Conservation (phyloP, 2,113 vertebrate species). For the Misgurnus mizolepis region DNA sequence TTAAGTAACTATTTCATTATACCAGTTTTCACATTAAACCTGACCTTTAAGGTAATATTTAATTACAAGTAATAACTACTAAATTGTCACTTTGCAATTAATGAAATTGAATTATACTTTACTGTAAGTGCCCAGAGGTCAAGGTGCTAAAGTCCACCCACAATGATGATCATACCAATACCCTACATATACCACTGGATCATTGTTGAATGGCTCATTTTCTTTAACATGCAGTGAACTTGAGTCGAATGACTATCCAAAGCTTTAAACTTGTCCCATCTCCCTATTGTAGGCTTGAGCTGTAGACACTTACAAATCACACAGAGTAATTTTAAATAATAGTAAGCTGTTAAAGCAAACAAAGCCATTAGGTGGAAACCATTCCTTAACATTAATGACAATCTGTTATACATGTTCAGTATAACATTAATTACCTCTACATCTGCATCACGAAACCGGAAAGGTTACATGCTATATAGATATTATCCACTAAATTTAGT, state of each 20-base stretch:
- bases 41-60: not conserved
- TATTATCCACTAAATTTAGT: not conserved
- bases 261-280: slow-evolving; percentile 29
- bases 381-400: slow-evolving; percentile 33
- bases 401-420: too few relatives aligned
- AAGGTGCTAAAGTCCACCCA: slow-evolving; percentile 46
- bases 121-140: slow-evolving; percentile 43
- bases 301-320: slow-evolving; percentile 46
- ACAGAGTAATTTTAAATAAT: slow-evolving; percentile 39
- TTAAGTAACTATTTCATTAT: not conserved
- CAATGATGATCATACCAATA: slow-evolving; percentile 21
- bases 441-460: not conserved
- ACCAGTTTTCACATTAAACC: not conserved
- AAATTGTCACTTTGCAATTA: not conserved
- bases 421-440: not conserved
- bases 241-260: slow-evolving; percentile 35
- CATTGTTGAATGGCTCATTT: slow-evolving; percentile 8
- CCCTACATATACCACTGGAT: slow-evolving; percentile 19
- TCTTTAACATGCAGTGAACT: slow-evolving; percentile 52
- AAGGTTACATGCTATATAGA: not conserved
- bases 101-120: not conserved
- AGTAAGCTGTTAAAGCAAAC: slow-evolving; percentile 57
- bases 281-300: slow-evolving; percentile 29
- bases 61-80: not conserved
- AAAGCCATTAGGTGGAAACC: slow-evolving; percentile 63